A percentile compares a stretch with the other conserved stretches of the same genome.
Conservation (phyloP, 2,888 invertebrate species). For the Orthosia incerta region DNA sequence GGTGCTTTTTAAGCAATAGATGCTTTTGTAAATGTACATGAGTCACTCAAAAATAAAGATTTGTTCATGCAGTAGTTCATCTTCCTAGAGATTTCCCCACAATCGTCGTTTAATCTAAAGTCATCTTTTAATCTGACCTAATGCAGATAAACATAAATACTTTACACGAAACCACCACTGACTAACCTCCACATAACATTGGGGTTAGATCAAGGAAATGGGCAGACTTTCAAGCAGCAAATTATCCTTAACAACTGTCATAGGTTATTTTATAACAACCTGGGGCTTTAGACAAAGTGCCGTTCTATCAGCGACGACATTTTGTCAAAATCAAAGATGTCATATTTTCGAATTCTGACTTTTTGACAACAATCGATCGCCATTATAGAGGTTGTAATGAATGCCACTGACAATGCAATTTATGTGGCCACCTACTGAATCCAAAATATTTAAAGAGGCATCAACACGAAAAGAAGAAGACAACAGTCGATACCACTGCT, state of each 20-base stretch:
- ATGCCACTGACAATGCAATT: too few relatives aligned
- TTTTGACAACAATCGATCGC: too few relatives aligned
- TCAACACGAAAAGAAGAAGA: too few relatives aligned
- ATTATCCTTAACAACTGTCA: background rate
- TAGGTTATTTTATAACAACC: background rate
- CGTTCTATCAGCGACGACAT: background rate
- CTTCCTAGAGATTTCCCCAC: background rate
- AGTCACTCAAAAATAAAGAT: background rate
- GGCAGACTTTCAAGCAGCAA: background rate
- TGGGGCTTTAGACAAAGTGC: background rate
- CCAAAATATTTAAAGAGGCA: too few relatives aligned
- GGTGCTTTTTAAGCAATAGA: background rate
- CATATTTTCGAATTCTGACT: too few relatives aligned
- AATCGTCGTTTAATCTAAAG: background rate
- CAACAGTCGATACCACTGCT: background rate
- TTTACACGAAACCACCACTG: background rate
- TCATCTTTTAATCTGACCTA: slow-evolving; percentile 6
- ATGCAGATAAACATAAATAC: background rate
- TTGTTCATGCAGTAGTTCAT: background rate
- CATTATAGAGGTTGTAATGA: too few relatives aligned
- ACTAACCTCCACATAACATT: slow-evolving; percentile 4
- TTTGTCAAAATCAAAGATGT: background rate
- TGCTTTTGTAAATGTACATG: background rate
- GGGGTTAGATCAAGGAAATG: background rate
- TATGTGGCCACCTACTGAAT: too few relatives aligned